Base-by-base conservation (phyloP, 2,888 invertebrate genomes). In the Pseudoips prasinana region DNA sequence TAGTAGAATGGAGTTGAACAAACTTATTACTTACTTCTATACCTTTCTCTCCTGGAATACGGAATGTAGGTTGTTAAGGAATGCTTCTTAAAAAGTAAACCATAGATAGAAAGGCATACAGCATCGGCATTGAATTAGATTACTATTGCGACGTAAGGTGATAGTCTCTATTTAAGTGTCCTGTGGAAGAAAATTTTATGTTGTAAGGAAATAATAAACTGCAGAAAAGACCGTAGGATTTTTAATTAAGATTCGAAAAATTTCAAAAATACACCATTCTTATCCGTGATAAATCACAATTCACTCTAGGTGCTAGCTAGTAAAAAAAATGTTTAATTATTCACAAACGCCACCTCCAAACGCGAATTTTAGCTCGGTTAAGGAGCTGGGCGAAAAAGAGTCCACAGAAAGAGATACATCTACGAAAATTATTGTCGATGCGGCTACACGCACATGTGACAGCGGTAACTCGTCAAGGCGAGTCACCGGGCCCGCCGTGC, bases 371-470 rank as follows among this genome's bases (percentile, higher is more conserved):
- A 20, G 30, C 26, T 7, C 25, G n/a, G n/a, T n/a, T n/a, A n/a
- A n/a, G n/a, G n/a, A n/a, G 32, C 18, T 28, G 43, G 25, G 30
- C 27, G 25, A 17, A 31, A 23, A 29, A 34, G 32, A 29, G 36
- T 24, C 25, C 28, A 39, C 33, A 34, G 26, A n/a, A n/a, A 39
- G 33, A 54, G 51, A 46, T 27, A 33, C 30, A 29, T 57, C 72
- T 78, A 76, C 71, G 41, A 74, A 77, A 77, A 81, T 83, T 83
- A 83, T 83, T 83, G 82, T 83, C 82, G 61, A 56, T 54, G 58
- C 58, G 52, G 48, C 44, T 58, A 46, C 45, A 33, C 24, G 10
- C 24, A 7, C 8, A 9, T 8, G 19, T 11, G 31, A 10, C 33
- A 8, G 33, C 43, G 27, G 44, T 40, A 38, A 30, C 29, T 35